Percentiles rank a stretch among this genome's conserved stretches.
phyloP scores from a whole-genome alignment of 2,888 invertebrate genomes.

The Meta bourneti region DNA sequence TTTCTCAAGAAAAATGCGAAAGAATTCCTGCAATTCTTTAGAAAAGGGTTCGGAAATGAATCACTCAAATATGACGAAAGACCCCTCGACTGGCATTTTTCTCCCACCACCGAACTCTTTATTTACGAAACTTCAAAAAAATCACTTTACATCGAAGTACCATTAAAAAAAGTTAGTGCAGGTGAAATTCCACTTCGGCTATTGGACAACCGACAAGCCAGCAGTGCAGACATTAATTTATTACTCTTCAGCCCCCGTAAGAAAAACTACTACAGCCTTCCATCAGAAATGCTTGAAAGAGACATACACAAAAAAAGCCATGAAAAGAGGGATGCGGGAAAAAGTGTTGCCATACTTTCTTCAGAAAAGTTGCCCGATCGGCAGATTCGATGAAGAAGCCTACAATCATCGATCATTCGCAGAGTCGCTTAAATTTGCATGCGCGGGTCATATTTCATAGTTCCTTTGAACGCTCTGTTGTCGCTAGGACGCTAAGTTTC shows the following conservation, averaged over 20 bases:
- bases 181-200: neutral
- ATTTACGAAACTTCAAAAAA: neutral
- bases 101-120: neutral
- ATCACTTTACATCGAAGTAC: neutral
- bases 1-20: too few species aligned
- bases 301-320: neutral
- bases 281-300: slow-evolving; percentile 3
- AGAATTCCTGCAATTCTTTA: too few species aligned
- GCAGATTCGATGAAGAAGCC: slow-evolving; percentile 38
- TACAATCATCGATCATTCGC: slow-evolving; percentile 41
- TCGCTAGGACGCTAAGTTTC: slow-evolving; percentile 33
- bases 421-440: slow-evolving; percentile 61
- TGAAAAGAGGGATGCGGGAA: neutral
- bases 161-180: neutral
- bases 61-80: too few species aligned
- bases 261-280: slow-evolving; percentile 32
- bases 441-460: slow-evolving; percentile 44
- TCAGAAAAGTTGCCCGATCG: slow-evolving; percentile 36
- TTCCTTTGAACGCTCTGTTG: slow-evolving; percentile 39
- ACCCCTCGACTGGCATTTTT: too few species aligned
- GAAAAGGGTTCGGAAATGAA: too few species aligned
- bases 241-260: neutral
- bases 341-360: neutral
- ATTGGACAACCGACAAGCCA: neutral
- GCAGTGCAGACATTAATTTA: slow-evolving; percentile 24